phyloP scores from a whole-genome alignment of 2,113 vertebrate genomes.

The Prionailurus viverrinus region DNA sequence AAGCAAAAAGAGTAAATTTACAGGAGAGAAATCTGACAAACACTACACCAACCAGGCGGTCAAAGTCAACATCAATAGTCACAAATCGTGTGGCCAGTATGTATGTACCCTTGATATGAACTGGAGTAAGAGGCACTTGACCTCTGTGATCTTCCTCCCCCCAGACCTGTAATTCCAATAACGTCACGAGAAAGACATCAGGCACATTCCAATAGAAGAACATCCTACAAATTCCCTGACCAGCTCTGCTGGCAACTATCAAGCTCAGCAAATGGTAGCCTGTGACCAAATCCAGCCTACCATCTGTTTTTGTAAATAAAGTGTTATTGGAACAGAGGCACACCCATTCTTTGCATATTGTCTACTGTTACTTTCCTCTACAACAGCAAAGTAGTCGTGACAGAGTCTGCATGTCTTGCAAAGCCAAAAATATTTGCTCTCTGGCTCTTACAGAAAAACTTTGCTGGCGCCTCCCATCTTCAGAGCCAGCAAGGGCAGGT shows the following conservation, averaged over 20 bases:
- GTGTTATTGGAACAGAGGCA: not conserved
- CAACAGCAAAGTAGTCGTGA: not conserved
- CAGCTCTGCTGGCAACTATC: not conserved
- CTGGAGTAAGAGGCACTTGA: not conserved
- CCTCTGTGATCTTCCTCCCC: not conserved
- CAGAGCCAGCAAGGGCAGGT: not conserved
- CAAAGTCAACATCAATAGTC: not conserved
- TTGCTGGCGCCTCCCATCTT: not conserved
- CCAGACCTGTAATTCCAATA: not conserved
- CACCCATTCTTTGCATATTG: not conserved
- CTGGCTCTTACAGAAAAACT: not conserved
- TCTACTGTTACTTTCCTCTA: not conserved
- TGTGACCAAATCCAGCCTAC: not conserved
- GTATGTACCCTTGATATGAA: accelerated
- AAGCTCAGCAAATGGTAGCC: not conserved
- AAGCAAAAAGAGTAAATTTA: not conserved
- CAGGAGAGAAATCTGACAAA: not conserved
- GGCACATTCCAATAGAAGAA: not conserved
- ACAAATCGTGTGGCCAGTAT: not conserved
- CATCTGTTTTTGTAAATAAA: not conserved
- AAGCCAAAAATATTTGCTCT: not conserved
- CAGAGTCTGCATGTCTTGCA: not conserved
- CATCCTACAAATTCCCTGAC: not conserved
- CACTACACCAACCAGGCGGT: not conserved
- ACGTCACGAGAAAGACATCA: not conserved